A percentile compares a stretch with the other conserved stretches of the same genome.
phyloP scores from a whole-genome alignment of 1,140 invertebrate genomes.

The Neuroterus valhalla region DNA sequence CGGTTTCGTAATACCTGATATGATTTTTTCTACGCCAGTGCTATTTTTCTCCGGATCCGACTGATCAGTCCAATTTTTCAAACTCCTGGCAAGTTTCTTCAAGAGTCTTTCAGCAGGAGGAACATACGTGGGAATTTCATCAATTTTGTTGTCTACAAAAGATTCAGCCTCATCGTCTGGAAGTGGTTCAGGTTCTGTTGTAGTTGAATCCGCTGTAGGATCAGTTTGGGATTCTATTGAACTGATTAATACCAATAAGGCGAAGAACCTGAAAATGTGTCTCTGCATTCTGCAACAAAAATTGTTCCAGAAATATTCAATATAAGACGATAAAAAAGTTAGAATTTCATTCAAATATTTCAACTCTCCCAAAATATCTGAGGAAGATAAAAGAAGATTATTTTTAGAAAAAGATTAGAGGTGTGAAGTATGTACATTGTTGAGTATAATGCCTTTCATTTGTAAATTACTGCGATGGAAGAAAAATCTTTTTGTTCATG shows the following conservation, averaged over 20 bases:
- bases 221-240: too few species aligned
- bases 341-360: too few species aligned
- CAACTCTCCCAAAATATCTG: too few species aligned
- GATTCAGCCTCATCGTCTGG: not conserved
- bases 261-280: too few species aligned
- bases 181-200: not conserved
- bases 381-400: too few species aligned
- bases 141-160: slow-evolving; percentile 32
- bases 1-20: slow-evolving; percentile 18
- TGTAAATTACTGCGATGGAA: slow-evolving; percentile 21
- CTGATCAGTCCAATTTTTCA: not conserved
- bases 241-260: too few species aligned
- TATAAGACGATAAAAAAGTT: too few species aligned
- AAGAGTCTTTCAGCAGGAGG: slow-evolving; percentile 37
- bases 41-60: not conserved
- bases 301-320: too few species aligned
- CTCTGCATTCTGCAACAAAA: too few species aligned
- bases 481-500: slow-evolving; percentile 21
- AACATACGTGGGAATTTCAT: slow-evolving; percentile 31
- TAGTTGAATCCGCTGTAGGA: not conserved
- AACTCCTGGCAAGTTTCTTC: not conserved
- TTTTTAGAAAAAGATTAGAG: not conserved
- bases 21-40: not conserved
- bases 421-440: not conserved
- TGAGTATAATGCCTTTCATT: slow-evolving; percentile 8